Percentiles rank a stretch among this genome's conserved stretches.
Conservation (phyloP, 2,113 vertebrate species). For the Lota lota region DNA sequence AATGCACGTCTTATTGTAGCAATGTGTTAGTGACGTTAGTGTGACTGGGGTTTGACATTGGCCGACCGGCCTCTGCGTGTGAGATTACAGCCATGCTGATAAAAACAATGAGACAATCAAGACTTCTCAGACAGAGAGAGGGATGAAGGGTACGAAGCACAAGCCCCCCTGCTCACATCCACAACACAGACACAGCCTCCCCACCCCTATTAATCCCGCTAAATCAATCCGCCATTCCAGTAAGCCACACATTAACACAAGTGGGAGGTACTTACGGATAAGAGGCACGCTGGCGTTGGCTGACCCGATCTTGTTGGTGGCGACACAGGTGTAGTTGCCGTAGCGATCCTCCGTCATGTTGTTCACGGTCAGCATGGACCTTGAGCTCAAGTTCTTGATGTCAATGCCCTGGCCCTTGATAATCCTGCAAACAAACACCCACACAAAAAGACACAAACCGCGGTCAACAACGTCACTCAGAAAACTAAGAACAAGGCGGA, state of each 20-base stretch:
- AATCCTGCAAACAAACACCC: conserved; percentile 74
- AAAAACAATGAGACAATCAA: too few relatives aligned
- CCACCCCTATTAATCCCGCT: background rate
- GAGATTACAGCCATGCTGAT: too few relatives aligned
- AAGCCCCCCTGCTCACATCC: too few relatives aligned
- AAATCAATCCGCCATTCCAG: too few relatives aligned
- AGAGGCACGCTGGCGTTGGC: conserved; percentile 95
- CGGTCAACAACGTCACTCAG: conserved; percentile 7
- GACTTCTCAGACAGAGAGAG: background rate
- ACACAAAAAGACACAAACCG: background rate
- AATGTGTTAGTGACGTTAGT: too few relatives aligned
- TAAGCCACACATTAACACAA: too few relatives aligned
- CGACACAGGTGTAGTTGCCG: conserved; percentile 98
- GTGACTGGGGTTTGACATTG: too few relatives aligned
- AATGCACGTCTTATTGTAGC: too few relatives aligned
- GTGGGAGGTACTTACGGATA: conserved; percentile 86
- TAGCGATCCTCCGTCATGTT: conserved; percentile 99
- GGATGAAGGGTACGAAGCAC: conserved; percentile 1
- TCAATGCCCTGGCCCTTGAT: conserved; percentile 91
- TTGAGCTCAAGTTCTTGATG: conserved; percentile 93
- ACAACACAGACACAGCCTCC: conserved; percentile 8
- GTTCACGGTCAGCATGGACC: conserved; percentile 94
- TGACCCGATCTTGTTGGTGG: conserved; percentile 91
- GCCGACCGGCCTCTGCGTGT: too few relatives aligned
- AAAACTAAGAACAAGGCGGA: conserved; percentile 2